These are phyloP conservation scores for Corynorhinus townsendii DNA, from an alignment of 2,113 vertebrate genomes.

Conservation along the genomic window DNA sequence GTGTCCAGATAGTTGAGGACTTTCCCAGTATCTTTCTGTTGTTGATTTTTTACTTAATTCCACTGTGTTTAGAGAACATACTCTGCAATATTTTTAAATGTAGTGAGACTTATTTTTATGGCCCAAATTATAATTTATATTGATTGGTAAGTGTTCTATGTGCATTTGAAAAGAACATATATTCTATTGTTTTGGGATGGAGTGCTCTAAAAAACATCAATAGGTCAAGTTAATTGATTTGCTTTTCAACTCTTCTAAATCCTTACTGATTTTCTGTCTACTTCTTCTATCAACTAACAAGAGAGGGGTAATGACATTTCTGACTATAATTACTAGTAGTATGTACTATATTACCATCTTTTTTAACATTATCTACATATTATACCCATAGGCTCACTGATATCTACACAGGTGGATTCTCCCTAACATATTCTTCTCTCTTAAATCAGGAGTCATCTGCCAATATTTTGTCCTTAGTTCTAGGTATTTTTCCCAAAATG, in stretches of 20 bases:
- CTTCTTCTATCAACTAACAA: neutral
- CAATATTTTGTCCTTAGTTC: neutral
- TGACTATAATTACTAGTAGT: neutral
- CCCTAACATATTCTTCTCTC: neutral
- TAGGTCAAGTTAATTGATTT: neutral
- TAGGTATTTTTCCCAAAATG: neutral
- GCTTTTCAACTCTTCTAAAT: neutral
- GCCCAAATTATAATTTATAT: neutral
- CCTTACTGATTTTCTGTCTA: neutral
- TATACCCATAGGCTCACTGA: neutral
- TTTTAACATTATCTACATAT: neutral
- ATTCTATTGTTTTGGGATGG: neutral
- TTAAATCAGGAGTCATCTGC: neutral
- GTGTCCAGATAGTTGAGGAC: neutral
- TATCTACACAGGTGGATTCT: neutral
- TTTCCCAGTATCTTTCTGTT: neutral
- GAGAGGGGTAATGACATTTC: neutral
- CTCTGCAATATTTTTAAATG: neutral
- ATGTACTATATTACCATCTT: neutral
- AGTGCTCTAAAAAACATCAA: neutral
- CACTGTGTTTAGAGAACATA: neutral
- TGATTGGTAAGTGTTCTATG: neutral
- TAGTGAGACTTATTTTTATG: neutral
- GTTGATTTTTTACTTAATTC: conserved; percentile 7
- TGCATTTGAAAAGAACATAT: neutral